Evolutionary conservation across 2,888 invertebrate species (phyloP).

Genomic region (Dioctria rufipes): DNA sequence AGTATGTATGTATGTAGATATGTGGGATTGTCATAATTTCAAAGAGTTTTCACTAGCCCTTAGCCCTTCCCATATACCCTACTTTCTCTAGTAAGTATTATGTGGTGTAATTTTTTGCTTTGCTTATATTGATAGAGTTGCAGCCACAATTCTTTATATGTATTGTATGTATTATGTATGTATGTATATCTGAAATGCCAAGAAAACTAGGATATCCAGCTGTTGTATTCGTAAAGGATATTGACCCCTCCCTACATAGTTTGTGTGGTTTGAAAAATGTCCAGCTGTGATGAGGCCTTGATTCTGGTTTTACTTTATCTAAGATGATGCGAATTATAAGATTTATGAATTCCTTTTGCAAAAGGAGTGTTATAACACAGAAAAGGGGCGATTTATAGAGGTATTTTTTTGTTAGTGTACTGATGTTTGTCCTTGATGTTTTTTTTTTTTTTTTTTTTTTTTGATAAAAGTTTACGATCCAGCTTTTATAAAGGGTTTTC

Average conservation of each 20-base stretch:
- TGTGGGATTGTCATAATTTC: not conserved
- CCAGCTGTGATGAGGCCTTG: slow-evolving; percentile 5
- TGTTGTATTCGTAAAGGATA: slow-evolving; percentile 43
- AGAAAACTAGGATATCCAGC: slow-evolving; percentile 35
- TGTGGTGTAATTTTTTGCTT: slow-evolving; percentile 3
- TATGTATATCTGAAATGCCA: slow-evolving; percentile 14
- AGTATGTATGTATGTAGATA: slow-evolving; percentile 26
- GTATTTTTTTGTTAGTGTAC: not conserved
- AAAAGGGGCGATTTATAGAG: not conserved
- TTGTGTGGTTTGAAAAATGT: not conserved
- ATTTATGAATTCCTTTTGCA: not conserved
- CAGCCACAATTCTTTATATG: not conserved
- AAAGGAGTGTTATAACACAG: not conserved
- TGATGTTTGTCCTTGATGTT: too few species aligned
- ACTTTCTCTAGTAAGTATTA: not conserved
- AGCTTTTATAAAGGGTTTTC: too few species aligned
- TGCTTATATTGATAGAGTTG: slow-evolving; percentile 19
- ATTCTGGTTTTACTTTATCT: not conserved
- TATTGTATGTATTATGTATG: too few species aligned
- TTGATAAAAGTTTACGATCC: too few species aligned
- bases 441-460: too few species aligned
- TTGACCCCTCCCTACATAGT: slow-evolving; percentile 12
- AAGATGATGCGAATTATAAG: not conserved
- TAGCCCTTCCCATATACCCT: not conserved
- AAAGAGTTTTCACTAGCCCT: too few species aligned